These are phyloP conservation scores for Hozukius guyotensis DNA, from an alignment of 2,797 vertebrate genomes.

Conservation along the genomic window DNA sequence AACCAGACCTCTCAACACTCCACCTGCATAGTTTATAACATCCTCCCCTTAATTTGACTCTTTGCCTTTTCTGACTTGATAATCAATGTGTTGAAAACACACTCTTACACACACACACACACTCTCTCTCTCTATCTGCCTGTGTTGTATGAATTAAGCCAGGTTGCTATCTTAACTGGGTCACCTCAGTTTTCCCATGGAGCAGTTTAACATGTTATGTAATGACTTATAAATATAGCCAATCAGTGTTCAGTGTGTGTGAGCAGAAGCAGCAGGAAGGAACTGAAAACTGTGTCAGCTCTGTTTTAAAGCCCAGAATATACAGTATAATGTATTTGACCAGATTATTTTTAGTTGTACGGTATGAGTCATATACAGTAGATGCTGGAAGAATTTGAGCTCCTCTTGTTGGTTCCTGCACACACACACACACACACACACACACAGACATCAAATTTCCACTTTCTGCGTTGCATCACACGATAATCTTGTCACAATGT, in stretches of 20 bases:
- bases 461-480: conserved; percentile 1
- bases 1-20: not conserved
- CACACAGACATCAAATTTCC: not conserved
- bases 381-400: not conserved
- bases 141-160: conserved; percentile 55
- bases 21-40: not conserved
- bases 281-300: conserved; percentile 42
- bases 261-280: conserved; percentile 45
- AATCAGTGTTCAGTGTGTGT: conserved; percentile 53
- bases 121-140: not conserved
- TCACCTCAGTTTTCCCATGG: conserved; percentile 68
- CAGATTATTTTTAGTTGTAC: conserved; percentile 12
- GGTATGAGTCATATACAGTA: not conserved
- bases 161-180: conserved; percentile 66
- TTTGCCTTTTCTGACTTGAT: not conserved
- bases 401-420: not conserved
- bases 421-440: not conserved
- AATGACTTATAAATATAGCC: conserved; percentile 75
- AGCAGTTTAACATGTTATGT: conserved; percentile 70
- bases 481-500: conserved; percentile 34
- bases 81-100: conserved; percentile 6
- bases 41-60: not conserved
- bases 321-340: not conserved
- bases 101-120: not conserved
- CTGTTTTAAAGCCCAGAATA: conserved; percentile 21